Conservation (phyloP, 2,888 invertebrate species). For the Tachina grossa region DNA sequence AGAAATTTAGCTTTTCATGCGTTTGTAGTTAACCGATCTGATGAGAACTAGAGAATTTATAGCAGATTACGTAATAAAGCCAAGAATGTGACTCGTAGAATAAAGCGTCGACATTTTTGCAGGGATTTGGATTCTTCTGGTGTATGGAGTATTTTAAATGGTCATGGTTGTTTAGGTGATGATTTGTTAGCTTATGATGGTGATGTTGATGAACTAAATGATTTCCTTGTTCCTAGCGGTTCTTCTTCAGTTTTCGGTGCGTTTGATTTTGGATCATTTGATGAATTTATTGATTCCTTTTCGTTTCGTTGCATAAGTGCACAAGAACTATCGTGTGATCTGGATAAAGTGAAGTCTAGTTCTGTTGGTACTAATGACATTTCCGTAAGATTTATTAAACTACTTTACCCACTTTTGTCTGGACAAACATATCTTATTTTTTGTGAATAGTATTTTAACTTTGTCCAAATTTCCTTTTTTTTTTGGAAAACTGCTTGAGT, state of each 20-base stretch:
- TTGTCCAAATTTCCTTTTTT: conserved; percentile 1
- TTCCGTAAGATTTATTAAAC: conserved; percentile 3
- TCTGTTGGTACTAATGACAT: conserved; percentile 20
- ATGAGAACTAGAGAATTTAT: background rate
- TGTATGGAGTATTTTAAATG: conserved; percentile 7
- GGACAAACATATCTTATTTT: background rate
- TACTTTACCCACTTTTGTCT: conserved; percentile 4
- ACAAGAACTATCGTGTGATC: background rate
- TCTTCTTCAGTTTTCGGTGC: too few species aligned
- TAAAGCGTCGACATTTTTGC: background rate
- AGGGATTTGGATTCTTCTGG: background rate
- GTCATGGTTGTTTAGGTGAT: too few species aligned
- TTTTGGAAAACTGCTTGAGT: background rate
- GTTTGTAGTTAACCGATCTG: too few species aligned
- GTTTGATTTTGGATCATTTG: background rate
- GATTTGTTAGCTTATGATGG: too few species aligned
- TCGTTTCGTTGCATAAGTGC: background rate
- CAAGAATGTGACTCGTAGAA: background rate
- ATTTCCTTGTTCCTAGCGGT: background rate
- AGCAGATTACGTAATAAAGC: conserved; percentile 21
- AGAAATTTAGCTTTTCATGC: too few species aligned
- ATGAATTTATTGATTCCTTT: background rate
- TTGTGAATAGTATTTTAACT: background rate
- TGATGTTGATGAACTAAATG: too few species aligned
- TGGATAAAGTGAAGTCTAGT: background rate